Percentiles rank a stretch among this genome's conserved stretches.
phyloP scores from a whole-genome alignment of 2,888 invertebrate species.

The Eumerus sabulonum region DNA sequence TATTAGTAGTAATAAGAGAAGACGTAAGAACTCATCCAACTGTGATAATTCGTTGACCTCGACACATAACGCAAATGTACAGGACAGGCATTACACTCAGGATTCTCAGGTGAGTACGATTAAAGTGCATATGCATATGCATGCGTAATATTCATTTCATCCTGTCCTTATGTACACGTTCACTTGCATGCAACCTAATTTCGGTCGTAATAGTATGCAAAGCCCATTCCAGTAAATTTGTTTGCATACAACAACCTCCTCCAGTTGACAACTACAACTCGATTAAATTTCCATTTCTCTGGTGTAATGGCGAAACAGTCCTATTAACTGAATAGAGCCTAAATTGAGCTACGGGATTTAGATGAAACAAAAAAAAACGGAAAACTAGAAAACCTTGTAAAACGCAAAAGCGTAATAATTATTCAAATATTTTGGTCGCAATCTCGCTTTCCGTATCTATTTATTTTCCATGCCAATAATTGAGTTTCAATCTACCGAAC shows the following conservation, averaged over 20 bases:
- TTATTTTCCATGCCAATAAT: constrained; percentile 11
- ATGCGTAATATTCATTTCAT: not conserved
- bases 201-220: no score
- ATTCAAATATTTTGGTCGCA: not conserved
- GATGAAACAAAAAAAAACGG: not conserved
- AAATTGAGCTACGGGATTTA: constrained; percentile 33
- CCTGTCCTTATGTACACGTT: not conserved
- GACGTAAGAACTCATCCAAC: constrained; percentile 82
- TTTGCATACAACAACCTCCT: constrained; percentile 24
- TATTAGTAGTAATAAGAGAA: constrained; percentile 81
- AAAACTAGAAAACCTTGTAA: constrained; percentile 53
- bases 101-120: constrained; percentile 84
- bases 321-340: constrained; percentile 24
- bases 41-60: constrained; percentile 83
- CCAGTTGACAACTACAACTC: constrained; percentile 24
- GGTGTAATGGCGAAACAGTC: constrained; percentile 11
- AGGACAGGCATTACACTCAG: constrained; percentile 83
- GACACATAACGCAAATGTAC: constrained; percentile 80
- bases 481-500: not conserved
- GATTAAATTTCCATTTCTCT: constrained; percentile 35
- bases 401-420: constrained; percentile 29
- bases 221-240: constrained; percentile 1
- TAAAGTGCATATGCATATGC: no score
- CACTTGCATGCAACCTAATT: not conserved
- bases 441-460: constrained; percentile 3